Base-by-base conservation (phyloP, 2,888 invertebrate genomes). In the Holacanthella duospinosa region DNA sequence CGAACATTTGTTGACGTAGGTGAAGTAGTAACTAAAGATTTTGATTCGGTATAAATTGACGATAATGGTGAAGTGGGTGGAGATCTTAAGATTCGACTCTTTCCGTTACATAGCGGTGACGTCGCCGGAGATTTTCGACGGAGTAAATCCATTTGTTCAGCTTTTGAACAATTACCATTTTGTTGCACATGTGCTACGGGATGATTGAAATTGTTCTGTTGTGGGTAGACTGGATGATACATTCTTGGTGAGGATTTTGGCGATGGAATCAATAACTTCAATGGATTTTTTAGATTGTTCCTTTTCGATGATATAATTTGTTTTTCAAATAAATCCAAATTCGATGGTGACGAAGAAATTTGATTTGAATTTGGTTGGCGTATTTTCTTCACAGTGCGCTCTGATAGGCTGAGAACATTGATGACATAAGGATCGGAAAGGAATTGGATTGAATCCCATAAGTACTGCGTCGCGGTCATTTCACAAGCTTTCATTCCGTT, bases 391-490 rank as follows among this genome's bases (percentile, higher is more conserved):
- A 6, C 36, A 9, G 48, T 21, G 12, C 4, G 12, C 12, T 21
- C 19, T 48, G 48, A 48, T 9, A n/a, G 19, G 48, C 19, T 48
- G 48, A 48, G 48, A 48, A 48, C 48, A 21, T 48, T 56, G 57
- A 72, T 68, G 12, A 72, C 72, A 59, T 72, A 72, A 1, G 72
- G 70, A 43, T 72, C 72, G 9, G 69, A 68, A 3, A 72, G 59
- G 24, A 67, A 67, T 44, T 71, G 71, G 57, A 72, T 68, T 3
- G 71, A 68, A 55, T 72, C 72, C 70, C 70, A 70, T 16, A 72
- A 64, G 61, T 71, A 72, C 62, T 72, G 70, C 2, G 69, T 68
- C 53, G 70, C 71, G 61, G 63, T 63, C 29, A 71, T 61, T 53
- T 68, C 69, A 25, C 65, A 55, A 55, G 27, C 19, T 16, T 27